phyloP scores from a whole-genome alignment of 2,113 vertebrate genomes.

The Oostethus manadensis region DNA sequence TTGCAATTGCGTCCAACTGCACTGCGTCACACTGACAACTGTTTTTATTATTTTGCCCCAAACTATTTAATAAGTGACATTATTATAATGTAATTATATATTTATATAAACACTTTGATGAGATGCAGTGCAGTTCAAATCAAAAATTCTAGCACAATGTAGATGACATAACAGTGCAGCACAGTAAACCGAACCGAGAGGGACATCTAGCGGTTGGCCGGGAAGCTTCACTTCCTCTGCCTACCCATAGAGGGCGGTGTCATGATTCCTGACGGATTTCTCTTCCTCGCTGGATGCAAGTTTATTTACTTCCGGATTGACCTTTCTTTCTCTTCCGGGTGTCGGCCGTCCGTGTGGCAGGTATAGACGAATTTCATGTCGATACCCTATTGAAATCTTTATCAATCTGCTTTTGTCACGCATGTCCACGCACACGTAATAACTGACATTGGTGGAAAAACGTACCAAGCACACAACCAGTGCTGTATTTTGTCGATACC shows the following conservation, averaged over 20 bases:
- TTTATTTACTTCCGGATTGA: conserved; percentile 10
- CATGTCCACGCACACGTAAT: accelerated
- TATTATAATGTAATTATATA: too few species aligned
- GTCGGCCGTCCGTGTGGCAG: conserved; percentile 62
- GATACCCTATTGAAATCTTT: conserved; percentile 34
- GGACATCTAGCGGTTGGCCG: not conserved
- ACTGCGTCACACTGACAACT: too few species aligned
- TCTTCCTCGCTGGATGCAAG: not conserved
- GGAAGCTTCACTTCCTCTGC: not conserved
- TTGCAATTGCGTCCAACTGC: too few species aligned
- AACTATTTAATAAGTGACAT: too few species aligned
- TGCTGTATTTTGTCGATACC: conserved; percentile 3
- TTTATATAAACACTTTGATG: too few species aligned
- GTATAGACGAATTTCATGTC: conserved; percentile 29
- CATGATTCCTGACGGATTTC: accelerated
- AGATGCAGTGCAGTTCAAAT: too few species aligned
- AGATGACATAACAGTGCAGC: too few species aligned
- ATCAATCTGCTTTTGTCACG: conserved; percentile 43
- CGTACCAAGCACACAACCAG: accelerated
- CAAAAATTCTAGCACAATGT: too few species aligned
- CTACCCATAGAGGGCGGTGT: conserved; percentile 23
- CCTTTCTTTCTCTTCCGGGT: conserved; percentile 69
- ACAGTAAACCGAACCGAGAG: not conserved
- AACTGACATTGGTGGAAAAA: not conserved
- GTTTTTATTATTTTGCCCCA: too few species aligned